A percentile compares a stretch with the other conserved stretches of the same genome.
Conservation (phyloP, 2,797 vertebrate genomes). For the Gadopsis bispinosus region DNA sequence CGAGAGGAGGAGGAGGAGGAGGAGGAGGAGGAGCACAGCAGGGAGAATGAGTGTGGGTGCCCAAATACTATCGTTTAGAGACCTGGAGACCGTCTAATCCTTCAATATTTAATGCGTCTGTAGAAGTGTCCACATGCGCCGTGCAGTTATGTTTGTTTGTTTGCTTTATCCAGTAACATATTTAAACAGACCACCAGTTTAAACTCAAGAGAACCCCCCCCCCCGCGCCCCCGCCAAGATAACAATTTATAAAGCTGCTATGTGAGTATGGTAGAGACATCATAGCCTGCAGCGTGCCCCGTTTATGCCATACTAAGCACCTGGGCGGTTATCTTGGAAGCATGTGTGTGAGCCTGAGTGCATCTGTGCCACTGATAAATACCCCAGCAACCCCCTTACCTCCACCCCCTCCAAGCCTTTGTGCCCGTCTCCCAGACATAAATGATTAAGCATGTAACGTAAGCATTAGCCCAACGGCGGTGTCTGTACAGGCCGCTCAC, state of each 20-base stretch:
- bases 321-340: conserved; percentile 66
- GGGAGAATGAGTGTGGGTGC: conserved; percentile 65
- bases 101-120: conserved; percentile 73
- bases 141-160: conserved; percentile 48
- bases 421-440: conserved; percentile 81
- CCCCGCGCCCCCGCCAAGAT: neutral
- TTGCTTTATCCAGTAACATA: conserved; percentile 40
- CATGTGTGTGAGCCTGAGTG: conserved; percentile 63
- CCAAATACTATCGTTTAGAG: conserved; percentile 73
- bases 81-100: conserved; percentile 66
- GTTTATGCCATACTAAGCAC: conserved; percentile 65
- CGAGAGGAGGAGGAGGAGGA: conserved; percentile 49
- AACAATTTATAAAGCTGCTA: conserved; percentile 52
- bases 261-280: conserved; percentile 54
- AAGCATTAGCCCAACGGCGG: conserved; percentile 79
- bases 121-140: conserved; percentile 41
- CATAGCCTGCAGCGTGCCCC: conserved; percentile 47
- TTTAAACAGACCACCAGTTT: conserved; percentile 44
- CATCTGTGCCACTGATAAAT: conserved; percentile 75
- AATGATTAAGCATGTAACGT: conserved; percentile 85
- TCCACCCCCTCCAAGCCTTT: conserved; percentile 62
- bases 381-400: conserved; percentile 34
- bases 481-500: conserved; percentile 67
- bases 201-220: conserved; percentile 18
- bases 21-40: conserved; percentile 55